These are phyloP conservation scores for Brachymystax lenok DNA, from an alignment of 2,797 vertebrate genomes.

Conservation along the genomic window DNA sequence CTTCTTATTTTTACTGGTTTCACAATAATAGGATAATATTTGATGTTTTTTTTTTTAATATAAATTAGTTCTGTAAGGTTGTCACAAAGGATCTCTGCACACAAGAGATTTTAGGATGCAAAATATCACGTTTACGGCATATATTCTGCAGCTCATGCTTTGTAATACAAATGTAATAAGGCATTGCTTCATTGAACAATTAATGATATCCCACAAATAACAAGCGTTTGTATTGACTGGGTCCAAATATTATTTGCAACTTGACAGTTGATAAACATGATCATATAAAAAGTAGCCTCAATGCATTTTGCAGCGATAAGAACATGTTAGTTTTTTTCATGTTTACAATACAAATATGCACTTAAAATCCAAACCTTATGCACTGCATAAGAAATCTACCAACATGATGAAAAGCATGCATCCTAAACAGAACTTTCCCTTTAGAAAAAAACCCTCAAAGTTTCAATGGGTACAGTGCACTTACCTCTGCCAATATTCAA, in stretches of 20 bases:
- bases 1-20: background rate
- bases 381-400: background rate
- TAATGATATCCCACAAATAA: background rate
- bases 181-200: background rate
- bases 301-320: background rate
- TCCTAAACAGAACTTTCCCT: background rate
- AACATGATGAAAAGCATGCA: slow-evolving; percentile 19
- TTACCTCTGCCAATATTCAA: slow-evolving; percentile 41
- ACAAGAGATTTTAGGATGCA: background rate
- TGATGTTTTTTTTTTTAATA: background rate
- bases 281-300: background rate
- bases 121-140: background rate
- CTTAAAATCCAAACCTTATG: background rate
- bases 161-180: background rate
- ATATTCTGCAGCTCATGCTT: background rate
- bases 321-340: background rate
- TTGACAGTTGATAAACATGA: background rate
- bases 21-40: background rate
- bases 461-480: slow-evolving; percentile 57
- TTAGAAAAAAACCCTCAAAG: slow-evolving; percentile 39
- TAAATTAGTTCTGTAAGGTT: background rate
- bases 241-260: background rate
- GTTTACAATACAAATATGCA: background rate
- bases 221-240: no score
- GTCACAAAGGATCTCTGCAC: background rate